Conservation (phyloP, 2,888 invertebrate species). For the Ormyrus rosae region DNA sequence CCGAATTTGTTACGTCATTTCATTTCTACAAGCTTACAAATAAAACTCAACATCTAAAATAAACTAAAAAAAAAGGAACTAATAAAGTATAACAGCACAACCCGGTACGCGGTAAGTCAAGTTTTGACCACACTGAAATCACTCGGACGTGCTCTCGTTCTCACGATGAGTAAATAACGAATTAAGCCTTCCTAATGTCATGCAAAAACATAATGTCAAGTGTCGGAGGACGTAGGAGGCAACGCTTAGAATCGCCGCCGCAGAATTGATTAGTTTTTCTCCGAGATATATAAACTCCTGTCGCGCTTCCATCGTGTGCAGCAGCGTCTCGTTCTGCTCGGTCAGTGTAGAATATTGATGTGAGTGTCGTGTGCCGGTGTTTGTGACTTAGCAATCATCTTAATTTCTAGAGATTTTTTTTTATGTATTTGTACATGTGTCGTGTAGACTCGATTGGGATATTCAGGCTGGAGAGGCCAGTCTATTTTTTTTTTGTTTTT, state of each 20-base stretch:
- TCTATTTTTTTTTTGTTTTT: no score
- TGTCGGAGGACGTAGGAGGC: slow-evolving; percentile 33
- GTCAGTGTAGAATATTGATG: slow-evolving; percentile 10
- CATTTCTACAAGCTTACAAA: slow-evolving; percentile 57
- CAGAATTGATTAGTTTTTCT: no score
- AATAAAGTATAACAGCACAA: slow-evolving; percentile 44
- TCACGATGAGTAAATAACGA: slow-evolving; percentile 42
- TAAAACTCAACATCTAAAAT: slow-evolving; percentile 56
- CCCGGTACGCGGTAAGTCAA: slow-evolving; percentile 45
- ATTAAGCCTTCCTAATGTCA: slow-evolving; percentile 56
- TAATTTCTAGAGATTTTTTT: not conserved
- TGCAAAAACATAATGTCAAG: slow-evolving; percentile 49
- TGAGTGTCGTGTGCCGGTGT: slow-evolving; percentile 43
- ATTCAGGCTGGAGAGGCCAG: not conserved
- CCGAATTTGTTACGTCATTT: slow-evolving; percentile 41
- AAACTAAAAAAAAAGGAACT: slow-evolving; percentile 49
- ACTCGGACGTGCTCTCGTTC: slow-evolving; percentile 52
- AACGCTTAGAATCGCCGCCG: not conserved
- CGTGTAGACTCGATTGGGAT: slow-evolving; percentile 22
- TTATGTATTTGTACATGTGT: slow-evolving; percentile 6
- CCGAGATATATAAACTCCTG: slow-evolving; percentile 12
- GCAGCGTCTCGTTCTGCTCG: slow-evolving; percentile 3
- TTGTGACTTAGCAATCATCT: slow-evolving; percentile 4
- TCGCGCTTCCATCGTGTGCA: slow-evolving; percentile 30
- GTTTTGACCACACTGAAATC: slow-evolving; percentile 51